Conservation (phyloP, 2,797 vertebrate genomes). For the Tenualosa ilisha region DNA sequence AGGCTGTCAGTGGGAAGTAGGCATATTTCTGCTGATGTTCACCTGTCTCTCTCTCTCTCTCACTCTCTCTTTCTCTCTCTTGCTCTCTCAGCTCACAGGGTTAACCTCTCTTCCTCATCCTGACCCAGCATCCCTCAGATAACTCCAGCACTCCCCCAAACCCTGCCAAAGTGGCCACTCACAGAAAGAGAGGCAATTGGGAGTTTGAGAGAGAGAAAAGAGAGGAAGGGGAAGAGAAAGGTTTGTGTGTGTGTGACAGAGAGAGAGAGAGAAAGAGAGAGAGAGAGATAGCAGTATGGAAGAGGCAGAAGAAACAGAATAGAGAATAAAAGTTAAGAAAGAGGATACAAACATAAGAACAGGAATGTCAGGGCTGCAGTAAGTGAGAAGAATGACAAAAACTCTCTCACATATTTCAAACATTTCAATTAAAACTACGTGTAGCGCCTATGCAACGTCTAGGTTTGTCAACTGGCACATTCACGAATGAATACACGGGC, state of each 20-base stretch:
- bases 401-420: not conserved
- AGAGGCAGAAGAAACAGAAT: not conserved
- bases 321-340: not conserved
- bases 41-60: not conserved
- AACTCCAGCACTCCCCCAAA: not conserved
- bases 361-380: not conserved
- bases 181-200: conserved; percentile 22
- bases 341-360: not conserved
- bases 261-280: not conserved
- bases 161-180: conserved; percentile 46
- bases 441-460: not conserved
- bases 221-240: not conserved
- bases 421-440: not conserved
- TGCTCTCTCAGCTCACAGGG: not conserved
- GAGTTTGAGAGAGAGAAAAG: not conserved
- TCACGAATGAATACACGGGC: no score
- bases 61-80: not conserved
- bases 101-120: conserved; percentile 50
- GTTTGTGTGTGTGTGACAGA: no score
- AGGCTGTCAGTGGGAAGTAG: not conserved
- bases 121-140: not conserved
- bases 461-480: not conserved
- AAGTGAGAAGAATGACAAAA: not conserved
- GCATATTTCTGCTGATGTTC: no score
- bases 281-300: no score